Evolutionary conservation across 2,113 vertebrate genomes (phyloP).

Genomic region (Nothobranchius kuhntae): DNA sequence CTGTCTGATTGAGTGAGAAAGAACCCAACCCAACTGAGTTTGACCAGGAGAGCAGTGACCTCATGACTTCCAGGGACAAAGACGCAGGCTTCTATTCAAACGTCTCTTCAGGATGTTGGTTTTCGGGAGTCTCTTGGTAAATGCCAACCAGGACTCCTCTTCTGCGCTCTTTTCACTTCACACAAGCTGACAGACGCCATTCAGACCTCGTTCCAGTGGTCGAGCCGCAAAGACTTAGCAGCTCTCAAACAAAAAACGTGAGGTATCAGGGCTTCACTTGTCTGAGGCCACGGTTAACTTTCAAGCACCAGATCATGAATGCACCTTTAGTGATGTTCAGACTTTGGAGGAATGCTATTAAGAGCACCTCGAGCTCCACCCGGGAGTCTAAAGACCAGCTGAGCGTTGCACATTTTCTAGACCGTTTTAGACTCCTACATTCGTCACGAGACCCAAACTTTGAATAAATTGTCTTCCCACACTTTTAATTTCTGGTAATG

Average conservation of each 20-base stretch:
- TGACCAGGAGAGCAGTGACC: conserved; percentile 58
- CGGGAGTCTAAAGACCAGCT: conserved; percentile 41
- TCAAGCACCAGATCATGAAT: conserved; percentile 66
- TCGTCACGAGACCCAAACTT: too few relatives aligned
- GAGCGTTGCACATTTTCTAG: too few relatives aligned
- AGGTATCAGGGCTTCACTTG: conserved; percentile 36
- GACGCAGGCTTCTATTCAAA: conserved; percentile 59
- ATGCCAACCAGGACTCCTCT: conserved; percentile 56
- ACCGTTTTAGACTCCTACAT: too few relatives aligned
- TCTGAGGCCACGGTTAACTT: conserved; percentile 56
- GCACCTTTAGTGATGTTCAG: conserved; percentile 55
- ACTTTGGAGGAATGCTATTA: conserved; percentile 60
- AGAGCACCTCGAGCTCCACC: conserved; percentile 46
- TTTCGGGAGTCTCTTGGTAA: conserved; percentile 59
- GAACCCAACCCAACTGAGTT: conserved; percentile 39
- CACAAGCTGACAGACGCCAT: conserved; percentile 56
- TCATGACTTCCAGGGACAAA: conserved; percentile 65
- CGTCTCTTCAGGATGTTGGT: conserved; percentile 59
- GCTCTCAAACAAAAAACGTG: conserved; percentile 24
- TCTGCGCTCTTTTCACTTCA: conserved; percentile 59
- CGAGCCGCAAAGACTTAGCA: conserved; percentile 52
- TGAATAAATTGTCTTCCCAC: too few relatives aligned
- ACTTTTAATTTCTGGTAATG: too few relatives aligned
- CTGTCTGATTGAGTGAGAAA: conserved; percentile 3
- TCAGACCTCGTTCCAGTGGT: conserved; percentile 63